A percentile compares a stretch with the other conserved stretches of the same genome.
Conservation (phyloP, 1,140 invertebrate species). For the Episyrphus balteatus region DNA sequence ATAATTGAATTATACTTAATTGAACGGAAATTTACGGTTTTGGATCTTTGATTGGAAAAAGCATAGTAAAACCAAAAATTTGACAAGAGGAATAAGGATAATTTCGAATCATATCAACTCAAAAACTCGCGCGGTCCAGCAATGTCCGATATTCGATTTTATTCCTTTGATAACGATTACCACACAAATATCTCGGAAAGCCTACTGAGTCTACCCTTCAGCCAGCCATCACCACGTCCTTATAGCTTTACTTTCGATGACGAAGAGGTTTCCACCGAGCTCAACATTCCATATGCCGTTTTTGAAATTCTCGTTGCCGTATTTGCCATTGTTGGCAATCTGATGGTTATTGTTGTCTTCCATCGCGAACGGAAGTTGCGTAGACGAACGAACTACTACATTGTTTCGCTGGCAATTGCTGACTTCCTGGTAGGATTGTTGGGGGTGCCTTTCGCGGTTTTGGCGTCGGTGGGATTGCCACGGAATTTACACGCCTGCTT, state of each 20-base stretch:
- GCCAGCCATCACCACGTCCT: slow-evolving; percentile 11
- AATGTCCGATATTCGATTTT: slow-evolving; percentile 31
- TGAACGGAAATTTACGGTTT: no score
- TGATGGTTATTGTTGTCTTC: slow-evolving; percentile 76
- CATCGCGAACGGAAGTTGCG: slow-evolving; percentile 60
- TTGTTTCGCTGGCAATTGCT: slow-evolving; percentile 74
- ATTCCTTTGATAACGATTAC: slow-evolving; percentile 23
- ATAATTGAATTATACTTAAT: no score
- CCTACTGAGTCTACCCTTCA: slow-evolving; percentile 19
- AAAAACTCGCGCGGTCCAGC: no score
- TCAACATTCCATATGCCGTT: slow-evolving; percentile 34
- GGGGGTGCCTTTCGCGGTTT: slow-evolving; percentile 75
- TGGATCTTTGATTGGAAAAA: no score
- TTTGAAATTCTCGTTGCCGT: slow-evolving; percentile 72
- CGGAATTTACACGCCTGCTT: slow-evolving; percentile 68
- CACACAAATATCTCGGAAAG: slow-evolving; percentile 15
- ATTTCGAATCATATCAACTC: no score
- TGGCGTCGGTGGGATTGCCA: slow-evolving; percentile 60
- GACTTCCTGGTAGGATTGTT: slow-evolving; percentile 70
- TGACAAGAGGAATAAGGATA: no score
- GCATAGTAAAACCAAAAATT: no score
- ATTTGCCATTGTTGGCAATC: slow-evolving; percentile 70
- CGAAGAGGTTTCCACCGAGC: slow-evolving; percentile 14
- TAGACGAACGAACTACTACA: slow-evolving; percentile 81
- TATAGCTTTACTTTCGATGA: slow-evolving; percentile 4